These are phyloP conservation scores for Trachops cirrhosus DNA, from an alignment of 2,797 vertebrate species.

Conservation along the genomic window DNA sequence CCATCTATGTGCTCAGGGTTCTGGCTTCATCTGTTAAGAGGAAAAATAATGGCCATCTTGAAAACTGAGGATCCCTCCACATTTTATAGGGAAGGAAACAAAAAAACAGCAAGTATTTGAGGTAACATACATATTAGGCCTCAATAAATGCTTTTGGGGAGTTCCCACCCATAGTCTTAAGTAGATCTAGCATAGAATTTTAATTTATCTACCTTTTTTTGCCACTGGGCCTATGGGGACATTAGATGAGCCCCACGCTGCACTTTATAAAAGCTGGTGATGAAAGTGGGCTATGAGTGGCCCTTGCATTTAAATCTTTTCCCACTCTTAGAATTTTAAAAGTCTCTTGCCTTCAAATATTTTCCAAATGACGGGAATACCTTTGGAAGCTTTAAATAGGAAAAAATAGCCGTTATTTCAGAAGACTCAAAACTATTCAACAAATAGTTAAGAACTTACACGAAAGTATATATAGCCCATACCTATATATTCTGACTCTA, in stretches of 20 bases:
- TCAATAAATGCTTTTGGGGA: background rate
- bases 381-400: background rate
- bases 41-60: background rate
- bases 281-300: background rate
- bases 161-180: background rate
- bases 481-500: background rate
- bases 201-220: background rate
- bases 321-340: background rate
- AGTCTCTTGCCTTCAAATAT: background rate
- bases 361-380: background rate
- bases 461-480: too few relatives aligned
- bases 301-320: background rate
- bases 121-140: background rate
- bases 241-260: background rate
- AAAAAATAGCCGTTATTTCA: background rate
- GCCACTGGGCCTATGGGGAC: background rate
- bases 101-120: background rate
- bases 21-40: background rate
- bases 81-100: background rate
- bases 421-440: background rate
- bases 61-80: background rate
- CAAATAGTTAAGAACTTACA: background rate
- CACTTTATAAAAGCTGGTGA: slow-evolving; percentile 18
- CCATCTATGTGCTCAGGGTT: background rate
- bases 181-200: background rate